These are phyloP conservation scores for Microcebus griseorufus DNA, from an alignment of 2,113 vertebrate species.

Conservation along the genomic window DNA sequence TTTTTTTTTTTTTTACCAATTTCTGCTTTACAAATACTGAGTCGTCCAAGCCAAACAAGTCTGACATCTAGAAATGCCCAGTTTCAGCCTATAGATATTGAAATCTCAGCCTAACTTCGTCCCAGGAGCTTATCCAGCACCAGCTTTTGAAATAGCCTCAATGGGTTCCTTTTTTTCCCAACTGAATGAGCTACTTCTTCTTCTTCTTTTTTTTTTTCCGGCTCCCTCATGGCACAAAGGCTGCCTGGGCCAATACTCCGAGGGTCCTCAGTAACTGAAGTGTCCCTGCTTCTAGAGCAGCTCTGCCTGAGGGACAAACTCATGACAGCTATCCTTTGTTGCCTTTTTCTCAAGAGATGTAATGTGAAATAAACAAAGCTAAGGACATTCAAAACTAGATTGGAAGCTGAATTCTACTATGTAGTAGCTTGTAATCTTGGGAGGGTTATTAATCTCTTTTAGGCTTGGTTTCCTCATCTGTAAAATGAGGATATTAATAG, in stretches of 20 bases:
- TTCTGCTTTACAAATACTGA: conserved; percentile 68
- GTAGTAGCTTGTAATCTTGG: background rate
- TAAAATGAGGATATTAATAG: conserved; percentile 40
- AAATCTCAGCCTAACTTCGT: conserved; percentile 30
- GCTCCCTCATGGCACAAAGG: background rate
- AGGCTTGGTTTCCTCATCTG: conserved; percentile 32
- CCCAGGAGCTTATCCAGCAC: conserved; percentile 17
- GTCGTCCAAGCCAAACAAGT: conserved; percentile 60
- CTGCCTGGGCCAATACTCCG: background rate
- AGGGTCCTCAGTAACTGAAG: background rate
- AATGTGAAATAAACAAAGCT: conserved; percentile 2
- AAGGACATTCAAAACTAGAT: background rate
- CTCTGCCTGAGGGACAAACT: background rate
- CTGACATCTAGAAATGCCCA: conserved; percentile 63
- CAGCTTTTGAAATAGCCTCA: conserved; percentile 24
- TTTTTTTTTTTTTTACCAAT: conserved; percentile 54
- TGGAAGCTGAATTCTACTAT: background rate
- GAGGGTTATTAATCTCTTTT: background rate
- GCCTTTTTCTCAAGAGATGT: conserved; percentile 26
- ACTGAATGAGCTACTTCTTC: background rate
- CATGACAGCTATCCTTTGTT: background rate
- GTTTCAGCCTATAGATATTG: conserved; percentile 50
- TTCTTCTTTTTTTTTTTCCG: background rate
- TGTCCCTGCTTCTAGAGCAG: conserved; percentile 33
- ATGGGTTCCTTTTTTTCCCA: background rate